Percentiles rank a stretch among this genome's conserved stretches.
Evolutionary conservation across 2,113 vertebrate species (phyloP).

Genomic region (Hippocampus guttulatus): DNA sequence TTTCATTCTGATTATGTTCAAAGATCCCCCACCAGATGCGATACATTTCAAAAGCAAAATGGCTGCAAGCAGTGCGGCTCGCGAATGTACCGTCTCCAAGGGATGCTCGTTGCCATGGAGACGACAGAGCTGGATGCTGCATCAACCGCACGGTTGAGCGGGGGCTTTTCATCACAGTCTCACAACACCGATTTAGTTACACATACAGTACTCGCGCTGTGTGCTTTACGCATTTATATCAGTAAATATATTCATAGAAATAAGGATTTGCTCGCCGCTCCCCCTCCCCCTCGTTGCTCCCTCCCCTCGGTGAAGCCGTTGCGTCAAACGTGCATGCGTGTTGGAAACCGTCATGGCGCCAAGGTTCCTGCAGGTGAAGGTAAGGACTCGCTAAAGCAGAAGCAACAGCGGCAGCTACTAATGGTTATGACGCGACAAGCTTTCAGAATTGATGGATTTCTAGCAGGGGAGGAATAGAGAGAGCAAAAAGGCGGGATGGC

Average conservation of each 20-base stretch:
- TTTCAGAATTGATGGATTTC: not conserved
- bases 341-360: conserved; percentile 70
- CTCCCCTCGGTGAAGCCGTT: not conserved
- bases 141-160: conserved; percentile 3
- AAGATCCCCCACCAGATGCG: not conserved
- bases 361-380: conserved; percentile 73
- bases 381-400: conserved; percentile 60
- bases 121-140: conserved; percentile 58
- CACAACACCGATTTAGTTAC: too few relatives aligned
- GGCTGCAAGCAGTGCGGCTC: not conserved
- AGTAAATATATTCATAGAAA: not conserved
- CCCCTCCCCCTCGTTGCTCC: conserved; percentile 1
- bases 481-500: conserved; percentile 45
- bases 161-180: conserved; percentile 8
- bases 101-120: conserved; percentile 69
- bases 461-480: conserved; percentile 12
- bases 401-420: conserved; percentile 2
- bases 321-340: conserved; percentile 24
- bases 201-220: not conserved
- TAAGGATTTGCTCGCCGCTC: conserved; percentile 30
- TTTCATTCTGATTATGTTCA: not conserved
- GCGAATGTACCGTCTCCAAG: conserved; percentile 15
- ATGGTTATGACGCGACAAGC: not conserved
- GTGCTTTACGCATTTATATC: not conserved
- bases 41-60: not conserved